Conservation (phyloP, 1,140 invertebrate genomes). For the Grapholita molesta region DNA sequence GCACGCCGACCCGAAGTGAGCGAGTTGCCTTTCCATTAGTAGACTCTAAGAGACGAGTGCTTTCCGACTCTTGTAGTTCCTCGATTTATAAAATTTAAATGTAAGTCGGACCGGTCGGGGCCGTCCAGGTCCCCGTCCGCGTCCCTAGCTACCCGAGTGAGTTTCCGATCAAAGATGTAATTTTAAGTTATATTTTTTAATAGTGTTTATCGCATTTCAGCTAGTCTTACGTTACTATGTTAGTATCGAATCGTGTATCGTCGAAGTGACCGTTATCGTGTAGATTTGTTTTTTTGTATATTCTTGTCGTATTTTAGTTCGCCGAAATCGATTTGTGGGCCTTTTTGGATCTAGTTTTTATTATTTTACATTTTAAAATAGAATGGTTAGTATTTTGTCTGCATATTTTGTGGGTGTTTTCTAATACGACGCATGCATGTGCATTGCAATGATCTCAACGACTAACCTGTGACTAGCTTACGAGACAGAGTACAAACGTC, state of each 20-base stretch:
- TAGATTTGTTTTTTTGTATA: slow-evolving; percentile 70
- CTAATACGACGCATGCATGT: slow-evolving; percentile 65
- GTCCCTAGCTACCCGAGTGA: slow-evolving; percentile 67
- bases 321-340: slow-evolving; percentile 42
- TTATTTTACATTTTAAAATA: slow-evolving; percentile 57
- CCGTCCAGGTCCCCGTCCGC: no score
- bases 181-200: slow-evolving; percentile 69
- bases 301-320: slow-evolving; percentile 62
- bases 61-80: slow-evolving; percentile 63
- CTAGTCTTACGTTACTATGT: slow-evolving; percentile 74
- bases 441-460: slow-evolving; percentile 74
- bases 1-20: slow-evolving; percentile 24
- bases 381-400: slow-evolving; percentile 63
- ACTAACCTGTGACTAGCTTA: slow-evolving; percentile 65
- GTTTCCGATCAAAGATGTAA: slow-evolving; percentile 76
- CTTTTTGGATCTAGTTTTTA: slow-evolving; percentile 51
- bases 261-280: slow-evolving; percentile 59
- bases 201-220: slow-evolving; percentile 76
- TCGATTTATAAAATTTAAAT: slow-evolving; percentile 45
- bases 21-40: slow-evolving; percentile 47
- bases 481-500: slow-evolving; percentile 73
- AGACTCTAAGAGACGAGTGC: slow-evolving; percentile 36
- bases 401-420: slow-evolving; percentile 72
- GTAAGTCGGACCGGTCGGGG: slow-evolving; percentile 35
- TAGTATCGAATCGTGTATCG: slow-evolving; percentile 62